Evolutionary conservation across 2,888 invertebrate genomes (phyloP).

Genomic region (Caenorhabditis zanzibari): DNA sequence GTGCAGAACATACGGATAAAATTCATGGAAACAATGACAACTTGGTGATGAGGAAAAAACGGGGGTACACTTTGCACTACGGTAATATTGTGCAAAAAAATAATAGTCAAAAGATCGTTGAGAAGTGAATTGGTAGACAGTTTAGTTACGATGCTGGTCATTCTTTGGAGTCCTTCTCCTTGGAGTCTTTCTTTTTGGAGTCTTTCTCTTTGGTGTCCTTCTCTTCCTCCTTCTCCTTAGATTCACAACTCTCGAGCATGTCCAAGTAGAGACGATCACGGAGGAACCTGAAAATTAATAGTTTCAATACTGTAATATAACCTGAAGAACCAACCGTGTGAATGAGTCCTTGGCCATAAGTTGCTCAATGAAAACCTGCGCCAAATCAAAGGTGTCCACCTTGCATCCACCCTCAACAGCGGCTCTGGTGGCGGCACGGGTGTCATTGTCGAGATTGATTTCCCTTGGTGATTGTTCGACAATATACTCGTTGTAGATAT

Average conservation of each 20-base stretch:
- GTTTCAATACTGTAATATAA: neutral
- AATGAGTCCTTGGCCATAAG: constrained; percentile 82
- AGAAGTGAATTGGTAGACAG: neutral
- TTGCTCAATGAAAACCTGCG: constrained; percentile 79
- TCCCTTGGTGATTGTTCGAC: constrained; percentile 77
- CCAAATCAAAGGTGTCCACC: constrained; percentile 79
- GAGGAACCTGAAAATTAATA: constrained; percentile 68
- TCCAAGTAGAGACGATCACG: constrained; percentile 74
- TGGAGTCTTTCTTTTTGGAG: too few species aligned
- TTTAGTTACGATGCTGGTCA: constrained; percentile 30
- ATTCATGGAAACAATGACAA: constrained; percentile 41
- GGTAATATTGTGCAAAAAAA: constrained; percentile 13
- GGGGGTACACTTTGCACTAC: constrained; percentile 48
- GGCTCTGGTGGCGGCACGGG: constrained; percentile 79
- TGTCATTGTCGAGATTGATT: constrained; percentile 81
- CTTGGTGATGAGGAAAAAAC: constrained; percentile 19
- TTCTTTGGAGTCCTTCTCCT: constrained; percentile 16
- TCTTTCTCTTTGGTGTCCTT: constrained; percentile 31
- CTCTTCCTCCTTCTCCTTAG: neutral
- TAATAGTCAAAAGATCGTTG: neutral
- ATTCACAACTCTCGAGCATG: constrained; percentile 65
- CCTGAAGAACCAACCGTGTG: constrained; percentile 65
- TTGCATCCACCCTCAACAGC: constrained; percentile 76
- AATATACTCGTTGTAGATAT: constrained; percentile 78
- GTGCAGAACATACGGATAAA: constrained; percentile 10